Evolutionary conservation across 2,888 invertebrate genomes (phyloP), one percentile per base, ranked within the genome.

Genomic region (Malacosoma neustria): DNA sequence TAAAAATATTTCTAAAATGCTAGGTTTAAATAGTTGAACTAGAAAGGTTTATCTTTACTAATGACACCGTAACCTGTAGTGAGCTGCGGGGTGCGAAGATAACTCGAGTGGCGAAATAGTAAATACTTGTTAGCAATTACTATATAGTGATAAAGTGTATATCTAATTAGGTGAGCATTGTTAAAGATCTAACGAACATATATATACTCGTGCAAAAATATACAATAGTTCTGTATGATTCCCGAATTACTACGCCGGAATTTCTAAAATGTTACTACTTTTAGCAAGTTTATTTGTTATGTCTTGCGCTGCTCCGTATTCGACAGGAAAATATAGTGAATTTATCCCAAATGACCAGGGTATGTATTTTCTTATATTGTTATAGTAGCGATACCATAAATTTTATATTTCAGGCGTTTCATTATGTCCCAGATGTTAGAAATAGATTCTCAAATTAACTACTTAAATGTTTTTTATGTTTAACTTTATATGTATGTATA

Each of bases 161-260:
- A 69, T 71, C 66, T 76, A 77, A 77, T 73, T 72, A 69, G 70
- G 70, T 57, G 68, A 73, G 68, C 54, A 63, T 64, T 65, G 13
- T 32, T 13, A 12, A 22, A 9, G 22, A 22, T 5, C 5, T 22
- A 7, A 22, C 9, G 5, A 22, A 22, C 22, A 22, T 22, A 22
- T 7, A 22, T 7, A n/a, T n/a, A 22, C 6, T 5, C 5, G 22
- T 22, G 22, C 9, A 22, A 22, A 22, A 22, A 9, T 22, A 9
- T 7, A 22, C 22, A 5, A 22, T 22, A 22, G 22, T 22, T 22
- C 22, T 22, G 22, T 5, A 22, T 5, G 9, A 22, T 22, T 5
- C 1, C 9, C 9, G 5, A 2, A 22, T 22, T 9, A 9, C 2
- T 5, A 4, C 6, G 9, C 22, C 9, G 22, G 22, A 22, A 9